Conservation (phyloP, 37 sponge, comb jelly and placozoan species). For the Chondrosia reniformis region DNA sequence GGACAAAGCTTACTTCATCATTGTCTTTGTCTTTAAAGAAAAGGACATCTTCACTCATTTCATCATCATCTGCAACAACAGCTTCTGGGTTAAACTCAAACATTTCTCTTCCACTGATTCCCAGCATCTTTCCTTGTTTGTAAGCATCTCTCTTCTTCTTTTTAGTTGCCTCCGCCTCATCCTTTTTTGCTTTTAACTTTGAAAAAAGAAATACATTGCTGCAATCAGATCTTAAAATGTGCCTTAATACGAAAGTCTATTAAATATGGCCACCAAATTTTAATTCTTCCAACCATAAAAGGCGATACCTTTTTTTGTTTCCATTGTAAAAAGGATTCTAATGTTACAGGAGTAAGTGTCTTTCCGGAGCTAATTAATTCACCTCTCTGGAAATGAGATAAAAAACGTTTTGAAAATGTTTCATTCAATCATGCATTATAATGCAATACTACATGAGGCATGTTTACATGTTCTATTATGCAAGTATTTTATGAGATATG, state of each 20-base stretch:
- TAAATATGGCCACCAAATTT: too few relatives aligned
- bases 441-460: too few relatives aligned
- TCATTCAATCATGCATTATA: too few relatives aligned
- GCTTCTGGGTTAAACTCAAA: constrained; percentile 94
- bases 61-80: constrained; percentile 71
- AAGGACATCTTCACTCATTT: constrained; percentile 39
- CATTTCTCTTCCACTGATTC: constrained; percentile 95
- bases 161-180: constrained; percentile 39
- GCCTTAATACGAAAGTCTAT: too few relatives aligned
- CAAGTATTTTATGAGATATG: too few relatives aligned
- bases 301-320: constrained; percentile 83
- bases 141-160: constrained; percentile 84
- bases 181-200: constrained; percentile 45
- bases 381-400: constrained; percentile 47
- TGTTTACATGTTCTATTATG: too few relatives aligned
- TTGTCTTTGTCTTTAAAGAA: not conserved
- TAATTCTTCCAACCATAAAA: too few relatives aligned
- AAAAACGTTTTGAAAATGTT: too few relatives aligned
- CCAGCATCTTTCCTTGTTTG: constrained; percentile 74
- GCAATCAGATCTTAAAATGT: too few relatives aligned
- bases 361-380: constrained; percentile 51
- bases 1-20: not conserved
- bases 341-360: constrained; percentile 70
- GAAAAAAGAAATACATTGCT: not conserved
- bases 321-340: constrained; percentile 83